These are phyloP conservation scores for Drosophila repleta DNA, from an alignment of 1,140 invertebrate genomes.

Conservation along the genomic window DNA sequence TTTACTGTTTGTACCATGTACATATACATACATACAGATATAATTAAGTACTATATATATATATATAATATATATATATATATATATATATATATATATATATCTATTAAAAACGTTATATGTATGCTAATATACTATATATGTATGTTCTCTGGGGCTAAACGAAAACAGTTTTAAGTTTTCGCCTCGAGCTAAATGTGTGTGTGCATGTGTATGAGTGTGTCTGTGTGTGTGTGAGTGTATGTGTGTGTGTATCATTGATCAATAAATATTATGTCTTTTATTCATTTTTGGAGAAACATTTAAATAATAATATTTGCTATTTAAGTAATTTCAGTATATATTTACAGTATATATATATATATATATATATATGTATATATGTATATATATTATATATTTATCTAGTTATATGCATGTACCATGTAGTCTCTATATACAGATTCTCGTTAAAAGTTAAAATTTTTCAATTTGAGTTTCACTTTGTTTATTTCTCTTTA, in stretches of 20 bases:
- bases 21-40: constrained; percentile 31
- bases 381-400: constrained; percentile 13
- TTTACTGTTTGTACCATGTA: constrained; percentile 69
- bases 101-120: constrained; percentile 56
- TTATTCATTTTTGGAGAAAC: constrained; percentile 68
- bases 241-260: constrained; percentile 7
- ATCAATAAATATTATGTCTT: constrained; percentile 63
- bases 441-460: constrained; percentile 42
- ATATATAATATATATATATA: constrained; percentile 24
- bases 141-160: constrained; percentile 11
- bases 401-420: constrained; percentile 26
- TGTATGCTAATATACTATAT: constrained; percentile 11
- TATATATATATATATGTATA: constrained; percentile 37
- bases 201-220: constrained; percentile 10
- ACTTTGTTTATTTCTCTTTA: constrained; percentile 61
- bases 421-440: constrained; percentile 37
- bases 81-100: constrained; percentile 38
- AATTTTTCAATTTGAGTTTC: constrained; percentile 51
- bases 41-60: constrained; percentile 18
- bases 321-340: constrained; percentile 5
- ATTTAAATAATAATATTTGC: constrained; percentile 60
- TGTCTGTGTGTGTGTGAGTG: neutral
- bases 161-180: constrained; percentile 4
- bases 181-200: neutral
- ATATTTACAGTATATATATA: constrained; percentile 39